Evolutionary conservation across 1,140 invertebrate genomes (phyloP).

Genomic region (Drosophila kurseongensis): DNA sequence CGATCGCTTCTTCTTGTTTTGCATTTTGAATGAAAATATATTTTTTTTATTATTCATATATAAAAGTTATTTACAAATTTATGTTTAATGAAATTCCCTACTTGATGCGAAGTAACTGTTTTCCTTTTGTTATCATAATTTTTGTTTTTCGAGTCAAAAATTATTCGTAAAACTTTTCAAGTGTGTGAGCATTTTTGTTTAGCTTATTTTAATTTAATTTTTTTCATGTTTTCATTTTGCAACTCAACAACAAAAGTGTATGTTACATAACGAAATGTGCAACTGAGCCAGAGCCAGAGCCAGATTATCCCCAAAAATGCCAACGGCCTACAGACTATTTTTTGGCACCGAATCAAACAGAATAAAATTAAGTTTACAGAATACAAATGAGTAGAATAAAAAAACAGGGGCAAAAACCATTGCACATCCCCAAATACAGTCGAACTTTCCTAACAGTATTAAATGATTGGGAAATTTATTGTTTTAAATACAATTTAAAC

Average conservation of each 20-base stretch:
- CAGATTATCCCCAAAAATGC: slow-evolving; percentile 42
- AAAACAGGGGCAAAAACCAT: slow-evolving; percentile 34
- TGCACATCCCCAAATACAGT: slow-evolving; percentile 56
- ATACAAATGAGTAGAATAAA: slow-evolving; percentile 32
- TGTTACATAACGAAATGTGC: slow-evolving; percentile 74
- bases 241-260: slow-evolving; percentile 69
- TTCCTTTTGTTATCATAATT: slow-evolving; percentile 35
- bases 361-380: slow-evolving; percentile 36
- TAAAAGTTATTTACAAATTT: slow-evolving; percentile 74
- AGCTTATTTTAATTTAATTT: slow-evolving; percentile 21
- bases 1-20: slow-evolving; percentile 38
- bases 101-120: slow-evolving; percentile 64
- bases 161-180: slow-evolving; percentile 83
- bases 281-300: slow-evolving; percentile 21
- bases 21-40: slow-evolving; percentile 76
- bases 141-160: slow-evolving; percentile 44
- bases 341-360: slow-evolving; percentile 77
- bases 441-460: slow-evolving; percentile 7
- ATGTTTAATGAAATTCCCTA: slow-evolving; percentile 74
- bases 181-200: slow-evolving; percentile 80
- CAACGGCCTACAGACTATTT: slow-evolving; percentile 72
- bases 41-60: slow-evolving; percentile 46
- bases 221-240: slow-evolving; percentile 19
- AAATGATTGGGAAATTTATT: not conserved
- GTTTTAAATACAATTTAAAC: not conserved